phyloP scores from a whole-genome alignment of 2,888 invertebrate genomes.

The Platypus cylindrus region DNA sequence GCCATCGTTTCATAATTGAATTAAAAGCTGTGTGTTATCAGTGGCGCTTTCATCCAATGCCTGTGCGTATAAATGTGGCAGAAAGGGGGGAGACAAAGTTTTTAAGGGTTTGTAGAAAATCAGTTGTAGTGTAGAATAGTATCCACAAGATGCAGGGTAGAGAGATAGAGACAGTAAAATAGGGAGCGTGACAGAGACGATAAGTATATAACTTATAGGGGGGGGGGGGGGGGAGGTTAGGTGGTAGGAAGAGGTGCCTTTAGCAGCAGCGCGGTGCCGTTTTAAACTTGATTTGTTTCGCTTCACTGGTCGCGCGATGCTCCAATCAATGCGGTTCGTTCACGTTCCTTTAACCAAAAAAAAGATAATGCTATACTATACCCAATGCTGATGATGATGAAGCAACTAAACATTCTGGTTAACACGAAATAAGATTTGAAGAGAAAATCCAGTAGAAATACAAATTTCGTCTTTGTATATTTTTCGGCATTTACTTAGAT shows the following conservation, averaged over 20 bases:
- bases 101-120: slow-evolving; percentile 8
- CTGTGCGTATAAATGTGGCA: slow-evolving; percentile 11
- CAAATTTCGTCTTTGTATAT: too few species aligned
- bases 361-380: slow-evolving; percentile 13
- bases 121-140: too few species aligned
- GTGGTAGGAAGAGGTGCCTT: slow-evolving; percentile 17
- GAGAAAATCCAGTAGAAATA: too few species aligned
- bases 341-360: slow-evolving; percentile 15
- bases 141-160: too few species aligned
- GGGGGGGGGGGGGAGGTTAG: slow-evolving; percentile 1
- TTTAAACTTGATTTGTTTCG: slow-evolving; percentile 38
- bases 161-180: slow-evolving; percentile 1
- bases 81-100: slow-evolving; percentile 12
- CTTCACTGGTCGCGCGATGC: slow-evolving; percentile 36
- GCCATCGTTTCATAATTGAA: slow-evolving; percentile 16
- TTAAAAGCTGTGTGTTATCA: slow-evolving; percentile 19
- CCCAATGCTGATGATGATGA: too few species aligned
- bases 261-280: too few species aligned
- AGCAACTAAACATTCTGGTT: too few species aligned
- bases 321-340: slow-evolving; percentile 36
- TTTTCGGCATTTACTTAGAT: too few species aligned
- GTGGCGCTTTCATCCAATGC: slow-evolving; percentile 13
- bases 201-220: slow-evolving; percentile 1
- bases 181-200: not conserved
- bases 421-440: too few species aligned